phyloP scores from a whole-genome alignment of 2,888 invertebrate genomes.

The Cremastobaeus sp. region DNA sequence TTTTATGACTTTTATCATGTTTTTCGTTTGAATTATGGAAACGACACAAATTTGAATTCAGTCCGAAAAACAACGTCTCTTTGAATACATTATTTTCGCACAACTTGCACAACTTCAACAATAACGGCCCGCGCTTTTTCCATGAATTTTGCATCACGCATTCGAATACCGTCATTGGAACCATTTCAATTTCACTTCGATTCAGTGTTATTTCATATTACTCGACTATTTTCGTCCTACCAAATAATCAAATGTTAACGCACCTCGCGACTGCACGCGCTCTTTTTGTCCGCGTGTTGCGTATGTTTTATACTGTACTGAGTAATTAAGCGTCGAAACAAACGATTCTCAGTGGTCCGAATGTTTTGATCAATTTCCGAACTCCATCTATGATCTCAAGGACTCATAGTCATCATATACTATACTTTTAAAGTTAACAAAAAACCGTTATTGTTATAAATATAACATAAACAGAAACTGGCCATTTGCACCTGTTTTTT shows the following conservation, averaged over 20 bases:
- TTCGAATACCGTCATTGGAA: slow-evolving; percentile 40
- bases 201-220: slow-evolving; percentile 46
- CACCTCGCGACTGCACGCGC: not conserved
- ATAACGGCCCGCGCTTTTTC: slow-evolving; percentile 43
- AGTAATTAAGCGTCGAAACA: too few relatives aligned
- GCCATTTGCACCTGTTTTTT: too few relatives aligned
- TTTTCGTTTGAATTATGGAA: slow-evolving; percentile 58
- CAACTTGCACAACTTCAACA: slow-evolving; percentile 50
- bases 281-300: slow-evolving; percentile 3
- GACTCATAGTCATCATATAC: too few relatives aligned
- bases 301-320: not conserved
- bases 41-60: slow-evolving; percentile 55
- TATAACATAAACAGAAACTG: too few relatives aligned
- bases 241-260: slow-evolving; percentile 49
- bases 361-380: too few relatives aligned
- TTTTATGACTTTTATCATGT: slow-evolving; percentile 53
- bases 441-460: too few relatives aligned
- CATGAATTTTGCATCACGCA: slow-evolving; percentile 48
- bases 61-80: slow-evolving; percentile 52
- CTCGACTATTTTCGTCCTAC: slow-evolving; percentile 29
- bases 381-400: too few relatives aligned
- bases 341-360: too few relatives aligned
- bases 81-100: slow-evolving; percentile 54
- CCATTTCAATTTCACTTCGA: slow-evolving; percentile 46
- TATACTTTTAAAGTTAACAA: too few relatives aligned